Evolutionary conservation across 2,797 vertebrate species (phyloP), one percentile per base, ranked within the genome.

Genomic region (Euthynnus affinis): DNA sequence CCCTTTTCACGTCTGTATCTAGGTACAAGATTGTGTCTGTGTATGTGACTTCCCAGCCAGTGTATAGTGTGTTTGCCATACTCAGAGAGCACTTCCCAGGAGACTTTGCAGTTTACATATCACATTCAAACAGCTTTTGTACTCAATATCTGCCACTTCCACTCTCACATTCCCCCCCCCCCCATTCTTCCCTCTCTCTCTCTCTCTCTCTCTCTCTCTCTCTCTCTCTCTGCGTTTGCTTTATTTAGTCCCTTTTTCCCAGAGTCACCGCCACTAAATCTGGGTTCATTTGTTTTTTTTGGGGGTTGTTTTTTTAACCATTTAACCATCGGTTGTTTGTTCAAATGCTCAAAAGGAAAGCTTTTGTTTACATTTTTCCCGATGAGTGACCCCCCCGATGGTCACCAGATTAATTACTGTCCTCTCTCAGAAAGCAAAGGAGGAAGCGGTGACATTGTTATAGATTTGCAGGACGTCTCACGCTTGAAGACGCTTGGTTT

Each of bases 101-200:
- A 88, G 90, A 91, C 88, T 84, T 81, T 15, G 68, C 87, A 89
- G 90, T 93, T 93, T 92, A 93, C 92, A 91, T 88, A 92, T 93
- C 90, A 86, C 90, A 90, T 90, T 90, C 86, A 93, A 91, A 90
- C 91, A 90, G 87, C 79, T 90, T 91, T 83, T 89, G 79, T 89
- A 82, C 86, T 90, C 83, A 58, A 78, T 90, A 85, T 85, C 82
- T 89, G 85, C 85, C 89, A 77, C 87, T 84, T 87, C 73, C 86
- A 63, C 86, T 71, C 82, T 42, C 72, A 69, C 77, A 0, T 69
- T 68, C 49, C 84, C 27, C 27, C 74, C 79, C 49, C 84, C 27
- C 27, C 74, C 79, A 40, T 57, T 18, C 63, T 61, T 67, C 69
- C 42, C 79, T 42, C 73, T n/a, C n/a, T n/a, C n/a, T n/a, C n/a